Base-by-base conservation (phyloP, 2,888 invertebrate genomes). In the Chloroclysta siterata region DNA sequence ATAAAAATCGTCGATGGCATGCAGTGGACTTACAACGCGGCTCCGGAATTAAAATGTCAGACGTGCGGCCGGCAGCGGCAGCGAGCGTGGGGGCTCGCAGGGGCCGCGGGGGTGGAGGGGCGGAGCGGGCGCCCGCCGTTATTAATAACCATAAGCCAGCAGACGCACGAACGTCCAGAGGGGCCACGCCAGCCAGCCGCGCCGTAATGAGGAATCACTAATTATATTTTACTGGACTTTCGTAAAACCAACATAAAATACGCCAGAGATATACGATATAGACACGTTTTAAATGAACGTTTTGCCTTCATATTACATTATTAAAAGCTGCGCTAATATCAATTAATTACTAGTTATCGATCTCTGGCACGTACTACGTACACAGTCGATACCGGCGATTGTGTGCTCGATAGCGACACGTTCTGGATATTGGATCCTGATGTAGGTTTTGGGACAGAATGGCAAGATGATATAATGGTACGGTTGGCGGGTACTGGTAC, bases 131-230 rank as follows among this genome's bases (percentile, higher is more conserved):
- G 83, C 84, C 82, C 83, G 84, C 87, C 85, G 92, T 91, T 93
- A 93, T 93, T 93, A 93, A 93, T 93, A 92, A 93, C 93, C 92
- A 93, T 93, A 93, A 92, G 93, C 92, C 90, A 84, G 89, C 89
- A 91, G 92, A 93, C 91, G 92, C 91, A 93, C 90, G 92, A 91
- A 91, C 90, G 91, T 91, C 91, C 92, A 92, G 92, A 92, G 92
- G 90, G 92, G 92, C 90, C 92, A 82, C 75, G 83, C 84, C 75
- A 83, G 85, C 87, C 58, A 61, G 65, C 65, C 87, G 87, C 86
- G 85, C 89, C 80, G 86, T 93, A 93, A 93, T 93, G 91, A 93
- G 90, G 90, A 93, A 91, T 92, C 92, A 88, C 92, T 93, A 92
- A 93, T 92, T 92, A 91, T 91, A 91, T 92, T 93, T 91, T 91